Evolutionary conservation across 2,888 invertebrate species (phyloP), one percentile per base, ranked within the genome.

Genomic region (Stenurella melanura): DNA sequence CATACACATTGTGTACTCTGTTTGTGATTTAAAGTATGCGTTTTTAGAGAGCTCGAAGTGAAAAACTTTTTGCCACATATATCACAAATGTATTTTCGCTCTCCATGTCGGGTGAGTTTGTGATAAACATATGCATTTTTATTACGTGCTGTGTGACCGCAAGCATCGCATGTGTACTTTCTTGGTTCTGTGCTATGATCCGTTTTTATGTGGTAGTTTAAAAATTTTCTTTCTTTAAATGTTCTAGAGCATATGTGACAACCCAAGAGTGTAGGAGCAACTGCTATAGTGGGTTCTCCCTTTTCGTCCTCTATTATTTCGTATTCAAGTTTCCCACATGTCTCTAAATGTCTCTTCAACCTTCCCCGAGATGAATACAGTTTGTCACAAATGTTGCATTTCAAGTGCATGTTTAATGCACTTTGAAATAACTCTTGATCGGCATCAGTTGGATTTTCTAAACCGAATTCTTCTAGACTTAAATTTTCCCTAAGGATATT

Each of bases 51-150:
- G 34, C 60, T 63, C 9, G 58, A 64, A 30, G 94, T 90, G 66
- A 91, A 92, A 89, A 95, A 95, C 79, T 91, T 91, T 88, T 95
- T 94, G 81, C 92, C 92, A 87, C 94, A 95, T 4, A 93, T 90
- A 56, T 92, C 90, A 83, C 94, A 94, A 68, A 90, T 88, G 85
- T 92, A 92, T 79, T 90, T 87, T 77, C 87, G 89, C 17, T 90
- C 90, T 80, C 90, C 90, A 77, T 91, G 91, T 60, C 90, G 89
- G 12, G 78, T 74, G 12, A 66, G 50, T 71, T 78, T 84, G 38
- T 85, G 85, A 60, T 85, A 80, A n/a, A 75, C 74, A 18, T 78
- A 74, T 10, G 82, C 66, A 5, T 80, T 80, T 38, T 71, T 80
- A 11, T 78, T 80, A 18, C 75, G 81, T n/a, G 76, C 70, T 19